Base-by-base conservation (phyloP, 2,888 invertebrate species). In the Nebria salina region DNA sequence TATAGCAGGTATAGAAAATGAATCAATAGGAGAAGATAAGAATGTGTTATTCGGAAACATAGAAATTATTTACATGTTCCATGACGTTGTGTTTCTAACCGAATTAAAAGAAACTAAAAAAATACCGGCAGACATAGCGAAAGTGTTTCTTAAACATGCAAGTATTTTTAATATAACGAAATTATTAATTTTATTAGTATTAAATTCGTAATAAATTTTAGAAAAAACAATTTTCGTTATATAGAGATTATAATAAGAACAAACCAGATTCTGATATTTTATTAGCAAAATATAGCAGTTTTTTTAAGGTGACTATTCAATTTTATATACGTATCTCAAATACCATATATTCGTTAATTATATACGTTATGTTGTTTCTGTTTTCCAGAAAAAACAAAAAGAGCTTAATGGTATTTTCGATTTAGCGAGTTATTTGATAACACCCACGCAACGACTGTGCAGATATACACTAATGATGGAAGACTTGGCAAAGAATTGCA, bases 101-200 rank as follows among this genome's bases (percentile, higher is more conserved):
- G 94, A 94, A 85, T 89, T 95, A 84, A 92, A 93, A 87, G 91
- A 92, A 85, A 94, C 94, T 86, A 93, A 93, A 86, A 92, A 93
- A 85, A 92, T 92, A 86, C 94, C 95, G 66, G 93, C 93, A 87
- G 91, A 92, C 86, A 91, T 95, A 84, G 94, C 94, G 76, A 93
- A 94, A 84, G 93, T 93, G 88, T 95, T 95, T 89, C 91, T 95
- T 82, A 90, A 92, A 90, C 94, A 93, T 88, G 95, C 95, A 88
- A 92, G 94, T 92, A 54, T 54, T 73, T 8, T 43, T 42, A 20
- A 42, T 13, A 13, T 42, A 13, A 7, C 8, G 8, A 54, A 54
- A 54, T 0, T 5, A 15, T 34, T 0, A 2, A 20, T 43, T 11
- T 66, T 54, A 54, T 11, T 2, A 7, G 54, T 8, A 11, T 54